Base-by-base conservation (phyloP, 2,888 invertebrate species). In the Holacanthella duospinosa region DNA sequence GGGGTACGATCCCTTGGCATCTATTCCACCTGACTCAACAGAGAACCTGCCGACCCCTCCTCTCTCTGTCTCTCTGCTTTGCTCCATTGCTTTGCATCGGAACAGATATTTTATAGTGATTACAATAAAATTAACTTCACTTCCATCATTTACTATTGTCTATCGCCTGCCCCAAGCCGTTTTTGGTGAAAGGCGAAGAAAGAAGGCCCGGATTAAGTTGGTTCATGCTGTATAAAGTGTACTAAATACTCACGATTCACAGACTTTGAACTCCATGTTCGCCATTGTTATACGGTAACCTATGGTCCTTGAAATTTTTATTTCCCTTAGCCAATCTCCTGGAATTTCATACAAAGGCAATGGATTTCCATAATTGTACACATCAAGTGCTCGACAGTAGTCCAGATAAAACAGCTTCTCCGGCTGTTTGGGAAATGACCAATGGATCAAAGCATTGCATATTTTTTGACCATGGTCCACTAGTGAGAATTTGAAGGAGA, bases 341-440 rank as follows among this genome's bases (percentile, higher is more conserved):
- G 68, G 66, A 24, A 66, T 62, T 53, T 70, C 53, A 29, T 63
- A 69, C 12, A 63, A 64, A 19, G 69, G 69, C 21, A 69, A 58
- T 21, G 53, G 62, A 24, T 62, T 55, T 1, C 3, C 55, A 28
- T 54, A 4, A 58, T 43, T 61, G 60, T 54, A 57, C 58, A 21
- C 26, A 19, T 27, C 29, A 29, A 26, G 54, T 44, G 61, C 77
- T 75, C 81, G 87, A 80, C 81, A 83, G 78, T 84, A 91, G 76
- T 91, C 91, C 77, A 90, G 93, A 4, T 89, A 90, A 80, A 94
- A 95, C 63, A 94, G 83, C 53, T 92, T 80, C 75, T 88, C 86
- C 77, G 92, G 89, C 36, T 88, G 82, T 72, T 87, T 87, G 2
- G 92, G 93, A 77, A 88, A 92, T 1, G 89, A 88, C 79, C 93